These are phyloP conservation scores for Ditylenchus dipsaci DNA, from an alignment of 1,140 invertebrate genomes.

Conservation along the genomic window DNA sequence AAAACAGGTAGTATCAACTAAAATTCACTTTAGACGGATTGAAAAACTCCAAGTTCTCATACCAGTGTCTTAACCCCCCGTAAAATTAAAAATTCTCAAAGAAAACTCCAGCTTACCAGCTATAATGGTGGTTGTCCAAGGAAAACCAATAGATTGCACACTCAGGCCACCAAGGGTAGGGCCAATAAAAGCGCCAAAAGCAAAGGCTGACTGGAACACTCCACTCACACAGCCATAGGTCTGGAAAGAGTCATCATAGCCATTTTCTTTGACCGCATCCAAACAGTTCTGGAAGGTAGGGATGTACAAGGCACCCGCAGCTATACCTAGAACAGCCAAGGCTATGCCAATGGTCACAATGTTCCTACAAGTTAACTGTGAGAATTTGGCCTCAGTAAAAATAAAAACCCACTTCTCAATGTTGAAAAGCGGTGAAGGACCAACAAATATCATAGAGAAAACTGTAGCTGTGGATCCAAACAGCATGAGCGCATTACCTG, in stretches of 20 bases:
- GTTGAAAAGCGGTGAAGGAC: slow-evolving; percentile 48
- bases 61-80: too few relatives aligned
- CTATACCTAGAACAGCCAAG: slow-evolving; percentile 51
- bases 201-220: slow-evolving; percentile 56
- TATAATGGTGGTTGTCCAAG: slow-evolving; percentile 54
- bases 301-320: slow-evolving; percentile 56
- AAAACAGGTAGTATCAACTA: too few relatives aligned
- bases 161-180: slow-evolving; percentile 52
- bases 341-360: slow-evolving; percentile 52
- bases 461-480: slow-evolving; percentile 52
- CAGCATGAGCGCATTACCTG: slow-evolving; percentile 29
- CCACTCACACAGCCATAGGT: slow-evolving; percentile 58
- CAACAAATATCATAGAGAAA: slow-evolving; percentile 55
- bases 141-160: slow-evolving; percentile 53
- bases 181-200: slow-evolving; percentile 52
- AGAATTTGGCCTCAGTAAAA: not conserved
- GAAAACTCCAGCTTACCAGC: too few relatives aligned
- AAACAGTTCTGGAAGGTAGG: slow-evolving; percentile 57
- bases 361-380: slow-evolving; percentile 21
- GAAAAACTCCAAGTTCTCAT: too few relatives aligned
- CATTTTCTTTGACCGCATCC: slow-evolving; percentile 54
- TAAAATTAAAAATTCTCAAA: too few relatives aligned
- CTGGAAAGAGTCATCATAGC: slow-evolving; percentile 56
- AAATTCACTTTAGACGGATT: too few relatives aligned
- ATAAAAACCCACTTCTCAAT: slow-evolving; percentile 44